Evolutionary conservation across 2,888 invertebrate species (phyloP), one percentile per base, ranked within the genome.

Genomic region (Drosophila meridiana): DNA sequence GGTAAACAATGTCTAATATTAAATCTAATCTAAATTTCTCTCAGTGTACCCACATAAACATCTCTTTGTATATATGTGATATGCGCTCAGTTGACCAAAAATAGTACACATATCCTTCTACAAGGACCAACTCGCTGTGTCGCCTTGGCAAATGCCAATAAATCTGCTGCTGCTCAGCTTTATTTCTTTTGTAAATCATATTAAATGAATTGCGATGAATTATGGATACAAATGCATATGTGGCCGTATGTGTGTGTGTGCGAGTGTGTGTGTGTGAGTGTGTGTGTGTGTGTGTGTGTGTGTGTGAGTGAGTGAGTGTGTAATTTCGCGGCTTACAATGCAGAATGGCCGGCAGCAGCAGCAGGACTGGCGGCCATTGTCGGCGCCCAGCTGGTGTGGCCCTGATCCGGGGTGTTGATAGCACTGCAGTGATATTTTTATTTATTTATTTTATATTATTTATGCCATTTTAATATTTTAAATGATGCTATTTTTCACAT

Each of bases 401-500:
- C 60, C 60, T 38, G 57, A 43, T 52, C 71, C 61, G 61, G 60
- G 28, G 52, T 61, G 81, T 65, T 68, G 81, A 67, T 70, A 74
- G 69, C 81, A 79, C 75, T 87, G 82, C 85, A 86, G 87, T 76
- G 76, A 76, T 89, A 78, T 83, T 75, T 88, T 87, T 89, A 84
- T 89, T 87, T 86, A 86, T 82, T 85, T 89, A 89, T 83, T 83
- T 76, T 82, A 74, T 80, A 82, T 86, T 83, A 89, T 89, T 83
- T 86, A 90, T 83, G 87, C 67, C 88, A 65, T 78, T 86, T 90
- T 77, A 89, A 90, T 82, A 83, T 78, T 89, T 89, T 81, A 88
- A 90, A 88, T 83, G 78, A 82, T 64, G 88, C 89, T 83, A 90
- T 87, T 90, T 88, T 80, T 90, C 89, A 87, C 86, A 83, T 88